Evolutionary conservation across 2,888 invertebrate genomes (phyloP).

Genomic region (Cactoblastis cactorum): DNA sequence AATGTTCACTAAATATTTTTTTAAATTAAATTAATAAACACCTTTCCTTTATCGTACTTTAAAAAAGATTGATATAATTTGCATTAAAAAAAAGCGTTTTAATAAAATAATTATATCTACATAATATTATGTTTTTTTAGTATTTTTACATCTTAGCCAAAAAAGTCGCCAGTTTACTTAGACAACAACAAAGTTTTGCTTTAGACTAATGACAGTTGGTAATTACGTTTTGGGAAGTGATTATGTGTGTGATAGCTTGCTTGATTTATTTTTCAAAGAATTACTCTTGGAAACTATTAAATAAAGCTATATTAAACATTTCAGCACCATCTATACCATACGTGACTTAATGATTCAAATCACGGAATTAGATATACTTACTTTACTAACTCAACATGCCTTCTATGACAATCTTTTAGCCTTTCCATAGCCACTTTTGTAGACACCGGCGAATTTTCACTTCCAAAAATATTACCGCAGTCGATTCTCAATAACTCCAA

Average conservation of each 20-base stretch:
- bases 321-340: too few relatives aligned
- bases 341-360: too few relatives aligned
- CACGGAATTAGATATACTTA: slow-evolving; percentile 44
- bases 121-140: too few relatives aligned
- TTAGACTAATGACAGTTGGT: slow-evolving; percentile 13
- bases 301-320: too few relatives aligned
- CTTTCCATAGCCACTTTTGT: slow-evolving; percentile 31
- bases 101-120: too few relatives aligned
- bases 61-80: too few relatives aligned
- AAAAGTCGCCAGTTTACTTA: not conserved
- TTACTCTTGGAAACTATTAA: too few relatives aligned
- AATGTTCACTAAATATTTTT: too few relatives aligned
- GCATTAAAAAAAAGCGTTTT: too few relatives aligned
- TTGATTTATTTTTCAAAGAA: slow-evolving; percentile 1
- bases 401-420: slow-evolving; percentile 47
- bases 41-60: too few relatives aligned
- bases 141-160: too few relatives aligned
- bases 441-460: slow-evolving; percentile 21
- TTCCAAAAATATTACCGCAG: slow-evolving; percentile 47
- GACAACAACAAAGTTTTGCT: slow-evolving; percentile 3
- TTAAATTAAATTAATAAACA: too few relatives aligned
- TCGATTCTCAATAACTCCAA: slow-evolving; percentile 52
- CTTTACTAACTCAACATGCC: slow-evolving; percentile 56
- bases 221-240: slow-evolving; percentile 10
- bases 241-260: slow-evolving; percentile 11